Evolutionary conservation across 2,797 vertebrate genomes (phyloP).

Genomic region (Xerus rutilus): DNA sequence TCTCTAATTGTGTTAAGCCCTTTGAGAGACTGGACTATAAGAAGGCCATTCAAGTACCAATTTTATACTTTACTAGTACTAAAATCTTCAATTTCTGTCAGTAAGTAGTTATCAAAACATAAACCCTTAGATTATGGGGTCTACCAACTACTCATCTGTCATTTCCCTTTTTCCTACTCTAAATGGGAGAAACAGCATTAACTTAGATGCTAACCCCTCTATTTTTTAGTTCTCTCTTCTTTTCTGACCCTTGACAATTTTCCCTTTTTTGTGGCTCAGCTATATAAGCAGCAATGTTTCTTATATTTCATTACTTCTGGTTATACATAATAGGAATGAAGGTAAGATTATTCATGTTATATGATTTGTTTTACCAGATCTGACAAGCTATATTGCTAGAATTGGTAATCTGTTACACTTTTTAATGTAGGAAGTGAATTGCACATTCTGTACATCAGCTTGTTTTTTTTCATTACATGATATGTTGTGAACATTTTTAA

Average conservation of each 20-base stretch:
- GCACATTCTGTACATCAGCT: too few species aligned
- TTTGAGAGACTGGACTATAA: background rate
- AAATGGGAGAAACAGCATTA: background rate
- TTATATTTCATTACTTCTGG: background rate
- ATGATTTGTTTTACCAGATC: too few species aligned
- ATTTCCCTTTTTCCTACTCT: background rate
- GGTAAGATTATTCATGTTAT: too few species aligned
- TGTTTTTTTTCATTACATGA: too few species aligned
- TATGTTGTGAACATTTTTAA: too few species aligned
- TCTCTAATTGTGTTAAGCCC: background rate
- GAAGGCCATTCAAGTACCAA: background rate
- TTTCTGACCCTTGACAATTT: background rate
- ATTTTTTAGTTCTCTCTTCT: background rate
- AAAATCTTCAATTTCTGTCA: background rate
- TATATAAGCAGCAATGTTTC: background rate
- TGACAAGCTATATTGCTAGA: too few species aligned
- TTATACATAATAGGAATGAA: background rate
- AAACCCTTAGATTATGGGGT: background rate
- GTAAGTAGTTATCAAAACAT: background rate
- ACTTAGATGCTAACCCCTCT: background rate
- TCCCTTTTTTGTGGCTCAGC: background rate
- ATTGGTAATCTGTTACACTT: too few species aligned
- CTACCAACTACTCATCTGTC: background rate
- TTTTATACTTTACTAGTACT: background rate
- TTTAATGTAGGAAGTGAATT: too few species aligned